These are phyloP conservation scores for Machimus rusticus DNA, from an alignment of 2,888 invertebrate genomes.

Conservation along the genomic window DNA sequence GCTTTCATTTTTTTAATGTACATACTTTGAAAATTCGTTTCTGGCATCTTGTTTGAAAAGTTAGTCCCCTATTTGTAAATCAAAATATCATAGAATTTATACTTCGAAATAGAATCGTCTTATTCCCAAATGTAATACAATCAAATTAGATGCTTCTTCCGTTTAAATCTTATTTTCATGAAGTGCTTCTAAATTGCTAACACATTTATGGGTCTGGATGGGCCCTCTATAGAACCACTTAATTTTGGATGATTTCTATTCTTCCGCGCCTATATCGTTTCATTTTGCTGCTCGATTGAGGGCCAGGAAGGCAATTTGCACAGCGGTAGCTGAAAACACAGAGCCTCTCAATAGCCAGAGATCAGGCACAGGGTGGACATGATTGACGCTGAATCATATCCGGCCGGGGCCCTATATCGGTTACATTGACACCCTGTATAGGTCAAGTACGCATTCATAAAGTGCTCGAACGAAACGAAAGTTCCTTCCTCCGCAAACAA, in stretches of 20 bases:
- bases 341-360: background rate
- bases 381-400: background rate
- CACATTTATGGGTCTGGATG: background rate
- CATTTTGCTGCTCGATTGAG: background rate
- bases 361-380: background rate
- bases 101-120: no score
- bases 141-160: background rate
- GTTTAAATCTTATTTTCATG: background rate
- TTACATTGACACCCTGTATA: background rate
- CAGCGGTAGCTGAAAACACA: background rate
- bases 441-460: background rate
- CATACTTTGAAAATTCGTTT: no score
- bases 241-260: background rate
- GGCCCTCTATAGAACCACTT: background rate
- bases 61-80: no score
- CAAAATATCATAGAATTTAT: no score
- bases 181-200: background rate
- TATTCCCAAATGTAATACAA: background rate
- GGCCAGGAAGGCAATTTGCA: background rate
- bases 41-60: no score
- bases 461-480: background rate
- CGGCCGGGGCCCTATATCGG: background rate
- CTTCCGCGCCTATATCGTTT: background rate
- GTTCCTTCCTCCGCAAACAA: background rate
- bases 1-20: no score